Conservation (phyloP, 2,113 vertebrate genomes). For the Neodontobutis hainanensis region DNA sequence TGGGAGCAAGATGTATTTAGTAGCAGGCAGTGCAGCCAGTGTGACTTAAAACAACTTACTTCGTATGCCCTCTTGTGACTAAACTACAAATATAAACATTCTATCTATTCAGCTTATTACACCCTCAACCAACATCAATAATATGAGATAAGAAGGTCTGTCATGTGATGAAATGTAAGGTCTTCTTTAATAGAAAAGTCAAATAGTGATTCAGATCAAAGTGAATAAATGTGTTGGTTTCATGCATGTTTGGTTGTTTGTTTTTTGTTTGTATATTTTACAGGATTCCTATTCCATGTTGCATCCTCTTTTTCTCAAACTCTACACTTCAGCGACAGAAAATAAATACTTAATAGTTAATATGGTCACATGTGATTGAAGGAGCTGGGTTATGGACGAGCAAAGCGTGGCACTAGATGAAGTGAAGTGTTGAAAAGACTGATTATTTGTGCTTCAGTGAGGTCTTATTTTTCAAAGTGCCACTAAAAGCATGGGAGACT, state of each 20-base stretch:
- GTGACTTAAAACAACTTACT: too few species aligned
- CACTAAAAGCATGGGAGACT: conserved; percentile 79
- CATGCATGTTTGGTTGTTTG: conserved; percentile 19
- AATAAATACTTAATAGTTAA: conserved; percentile 77
- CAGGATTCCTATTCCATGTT: conserved; percentile 41
- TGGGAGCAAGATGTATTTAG: too few species aligned
- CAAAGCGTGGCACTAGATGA: conserved; percentile 62
- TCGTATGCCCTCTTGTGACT: neutral
- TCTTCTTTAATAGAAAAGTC: conserved; percentile 50
- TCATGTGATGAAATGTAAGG: conserved; percentile 39
- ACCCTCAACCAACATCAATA: conserved; percentile 12
- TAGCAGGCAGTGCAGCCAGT: too few species aligned
- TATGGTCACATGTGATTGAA: conserved; percentile 71
- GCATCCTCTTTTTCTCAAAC: conserved; percentile 46
- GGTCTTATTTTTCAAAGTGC: conserved; percentile 78
- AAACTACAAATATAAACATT: neutral
- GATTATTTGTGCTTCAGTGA: conserved; percentile 79
- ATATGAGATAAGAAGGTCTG: conserved; percentile 17
- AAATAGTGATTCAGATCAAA: conserved; percentile 56
- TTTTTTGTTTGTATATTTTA: neutral
- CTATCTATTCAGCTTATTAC: neutral
- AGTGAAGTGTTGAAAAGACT: conserved; percentile 75
- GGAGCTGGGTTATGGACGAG: conserved; percentile 58
- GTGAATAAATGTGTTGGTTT: conserved; percentile 49
- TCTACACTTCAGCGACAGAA: conserved; percentile 44